phyloP scores from a whole-genome alignment of 2,797 vertebrate species.

The Alca torda region DNA sequence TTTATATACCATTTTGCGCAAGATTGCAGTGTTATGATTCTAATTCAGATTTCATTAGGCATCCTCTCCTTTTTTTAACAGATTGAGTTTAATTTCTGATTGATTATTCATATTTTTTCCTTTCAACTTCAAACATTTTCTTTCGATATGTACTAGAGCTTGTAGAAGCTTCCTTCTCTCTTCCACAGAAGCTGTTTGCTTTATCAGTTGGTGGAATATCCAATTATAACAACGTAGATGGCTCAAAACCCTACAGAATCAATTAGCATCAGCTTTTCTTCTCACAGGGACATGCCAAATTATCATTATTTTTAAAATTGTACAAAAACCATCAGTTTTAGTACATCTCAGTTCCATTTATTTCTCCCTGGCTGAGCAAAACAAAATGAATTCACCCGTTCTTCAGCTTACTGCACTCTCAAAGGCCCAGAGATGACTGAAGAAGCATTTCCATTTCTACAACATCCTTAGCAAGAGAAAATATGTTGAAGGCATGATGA shows the following conservation, averaged over 20 bases:
- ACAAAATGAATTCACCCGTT: background rate
- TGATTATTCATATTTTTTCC: background rate
- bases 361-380: background rate
- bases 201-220: background rate
- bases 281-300: background rate
- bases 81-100: background rate
- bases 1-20: background rate
- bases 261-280: background rate
- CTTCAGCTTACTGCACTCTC: background rate
- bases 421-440: background rate
- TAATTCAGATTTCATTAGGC: background rate
- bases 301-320: background rate
- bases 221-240: background rate
- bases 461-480: background rate
- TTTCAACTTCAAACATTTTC: background rate
- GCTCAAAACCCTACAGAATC: background rate
- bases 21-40: background rate
- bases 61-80: background rate
- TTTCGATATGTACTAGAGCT: background rate
- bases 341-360: background rate
- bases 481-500: background rate
- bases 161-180: background rate
- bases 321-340: background rate
- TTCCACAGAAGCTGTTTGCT: background rate
- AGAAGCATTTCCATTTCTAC: background rate